Evolutionary conservation across 2,113 vertebrate species (phyloP), one percentile per base, ranked within the genome.

Genomic region (Electrona antarctica): DNA sequence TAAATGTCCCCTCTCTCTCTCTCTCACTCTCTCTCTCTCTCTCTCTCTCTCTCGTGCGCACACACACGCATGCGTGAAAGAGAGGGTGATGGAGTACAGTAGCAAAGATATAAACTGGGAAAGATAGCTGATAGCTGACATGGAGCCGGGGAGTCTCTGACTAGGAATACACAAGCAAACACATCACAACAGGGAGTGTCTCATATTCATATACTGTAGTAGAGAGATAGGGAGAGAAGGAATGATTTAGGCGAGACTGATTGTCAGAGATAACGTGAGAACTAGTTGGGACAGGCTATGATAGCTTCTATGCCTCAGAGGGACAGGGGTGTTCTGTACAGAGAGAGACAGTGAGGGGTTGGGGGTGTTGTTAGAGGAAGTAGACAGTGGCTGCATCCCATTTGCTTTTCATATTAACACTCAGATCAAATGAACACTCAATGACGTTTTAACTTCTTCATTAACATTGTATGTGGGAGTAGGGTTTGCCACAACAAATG

Each of bases 251-350:
- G 3, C 33, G 41, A 45, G 33, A 71, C 6, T n/a, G 10, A 29
- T 11, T 33, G 33, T 29, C 13, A 15, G 7, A 51, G 56, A 54
- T 71, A 46, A 3, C 51, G 52, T 58, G 80, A 78, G 64, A 76
- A 41, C 64, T 14, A n/a, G 69, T 75, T 54, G 2, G 65, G 50
- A 46, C 65, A 59, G 71, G 59, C 57, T 64, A 10, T 73, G 61
- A 21, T 63, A 2, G 28, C 73, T 68, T 71, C 59, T 60, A 52
- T 66, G 55, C 69, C 55, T 51, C 4, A 1, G 56, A 68, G 59
- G 62, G 58, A 71, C 66, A 68, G 63, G 55, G 56, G 1, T 9
- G 3, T 21, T 21, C 21, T 21, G 21, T 12, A 9, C 3, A 4
- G 64, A 33, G 64, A n/a, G 33, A 55, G 58, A 29, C 57, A 64